Base-by-base conservation (phyloP, 2,888 invertebrate genomes). In the Napeogenes inachia region DNA sequence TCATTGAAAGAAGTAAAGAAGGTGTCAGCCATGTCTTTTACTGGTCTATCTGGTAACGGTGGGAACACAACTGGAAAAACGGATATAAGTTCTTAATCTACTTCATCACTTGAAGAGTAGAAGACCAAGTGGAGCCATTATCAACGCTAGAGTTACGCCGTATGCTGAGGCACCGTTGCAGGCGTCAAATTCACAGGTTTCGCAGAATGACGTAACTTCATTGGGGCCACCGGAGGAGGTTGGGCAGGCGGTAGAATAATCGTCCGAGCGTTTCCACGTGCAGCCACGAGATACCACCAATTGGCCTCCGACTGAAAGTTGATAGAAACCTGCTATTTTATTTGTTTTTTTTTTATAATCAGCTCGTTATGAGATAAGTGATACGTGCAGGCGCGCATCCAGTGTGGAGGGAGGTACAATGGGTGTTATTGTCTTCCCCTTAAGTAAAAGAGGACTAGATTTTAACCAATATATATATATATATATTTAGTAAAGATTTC, bases 131-230 rank as follows among this genome's bases (percentile, higher is more conserved):
- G 91, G 88, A 3, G 88, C 87, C 21, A 85, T 66, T 45, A 91
- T 71, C 32, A 92, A 71, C 1, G 91, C 85, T 35, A 88, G 62
- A 13, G 91, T 88, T 61, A 83, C 87, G 68, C 85, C 85, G 55
- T 92, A 73, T 12, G 89, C 78, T 3, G 87, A 78, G 3, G 92
- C 92, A 2, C 92, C 87, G 73, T 94, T 95, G 85, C 95, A 95
- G 3, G 92, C 92, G 69, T 94, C 94, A 42, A 91, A 91, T 62
- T 93, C 93, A 76, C 95, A 95, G 61, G 93, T 93, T 75, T 92
- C 92, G 71, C 95, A 95, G 84, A 91, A 93, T 55, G 92, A 87
- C 54, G 92, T 85, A 21, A 90, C 82, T 70, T 92, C 91, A 70
- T 92, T 89, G 59, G 84, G 83, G 2, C 89, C 86, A 63, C 87